phyloP scores from a whole-genome alignment of 2,113 vertebrate genomes.

The Laterallus jamaicensis region DNA sequence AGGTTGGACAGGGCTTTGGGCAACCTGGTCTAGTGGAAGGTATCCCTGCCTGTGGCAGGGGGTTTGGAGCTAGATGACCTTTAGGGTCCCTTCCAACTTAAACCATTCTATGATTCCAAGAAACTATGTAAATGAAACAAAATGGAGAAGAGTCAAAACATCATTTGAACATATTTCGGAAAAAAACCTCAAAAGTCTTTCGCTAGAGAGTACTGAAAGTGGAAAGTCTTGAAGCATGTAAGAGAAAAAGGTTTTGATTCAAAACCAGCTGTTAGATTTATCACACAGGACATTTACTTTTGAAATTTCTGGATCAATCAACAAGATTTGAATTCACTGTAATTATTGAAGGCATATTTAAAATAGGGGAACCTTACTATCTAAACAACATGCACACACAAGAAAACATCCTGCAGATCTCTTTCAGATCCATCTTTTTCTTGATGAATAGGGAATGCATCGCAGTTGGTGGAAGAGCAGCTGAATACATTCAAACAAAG shows the following conservation, averaged over 20 bases:
- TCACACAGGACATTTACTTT: not conserved
- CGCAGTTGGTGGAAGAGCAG: not conserved
- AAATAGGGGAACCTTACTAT: not conserved
- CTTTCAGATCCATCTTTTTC: not conserved
- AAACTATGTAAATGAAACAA: conserved; percentile 16
- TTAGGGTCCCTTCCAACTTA: too few species aligned
- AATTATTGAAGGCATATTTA: not conserved
- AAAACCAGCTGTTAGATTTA: not conserved
- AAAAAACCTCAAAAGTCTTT: not conserved
- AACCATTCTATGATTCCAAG: too few species aligned
- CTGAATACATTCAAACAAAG: not conserved
- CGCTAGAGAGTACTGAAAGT: not conserved
- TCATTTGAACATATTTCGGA: not conserved
- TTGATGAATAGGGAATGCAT: not conserved
- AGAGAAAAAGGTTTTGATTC: conserved; percentile 8
- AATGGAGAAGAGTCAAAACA: not conserved
- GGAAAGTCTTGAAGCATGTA: not conserved
- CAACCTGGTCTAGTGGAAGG: too few species aligned
- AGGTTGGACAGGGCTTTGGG: too few species aligned
- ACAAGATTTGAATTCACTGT: not conserved
- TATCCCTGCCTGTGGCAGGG: too few species aligned
- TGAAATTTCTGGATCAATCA: not conserved
- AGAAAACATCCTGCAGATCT: not conserved
- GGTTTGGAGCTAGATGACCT: too few species aligned
- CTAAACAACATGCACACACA: rapidly evolving